Evolutionary conservation across 2,113 vertebrate species (phyloP).

Genomic region (Colius striatus): DNA sequence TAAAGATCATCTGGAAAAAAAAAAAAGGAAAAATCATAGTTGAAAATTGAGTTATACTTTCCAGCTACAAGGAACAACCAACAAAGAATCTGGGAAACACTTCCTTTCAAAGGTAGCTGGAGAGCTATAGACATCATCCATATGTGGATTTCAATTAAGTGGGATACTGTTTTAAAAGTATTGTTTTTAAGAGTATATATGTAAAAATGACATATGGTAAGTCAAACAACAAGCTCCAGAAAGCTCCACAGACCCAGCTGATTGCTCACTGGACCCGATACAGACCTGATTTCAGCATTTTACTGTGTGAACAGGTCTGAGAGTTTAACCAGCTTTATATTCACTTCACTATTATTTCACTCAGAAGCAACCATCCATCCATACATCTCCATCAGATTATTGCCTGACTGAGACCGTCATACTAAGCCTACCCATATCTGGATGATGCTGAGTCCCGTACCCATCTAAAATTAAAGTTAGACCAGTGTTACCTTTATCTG

Average conservation of each 20-base stretch:
- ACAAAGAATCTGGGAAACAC: neutral
- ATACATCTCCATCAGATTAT: neutral
- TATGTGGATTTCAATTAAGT: neutral
- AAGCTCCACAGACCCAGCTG: neutral
- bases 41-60: neutral
- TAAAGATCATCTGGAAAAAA: neutral
- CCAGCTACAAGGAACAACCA: neutral
- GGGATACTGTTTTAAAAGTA: neutral
- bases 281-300: neutral
- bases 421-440: neutral
- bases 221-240: neutral
- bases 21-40: neutral
- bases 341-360: neutral
- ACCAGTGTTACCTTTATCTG: neutral
- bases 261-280: neutral
- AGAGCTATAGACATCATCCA: neutral
- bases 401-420: neutral
- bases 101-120: neutral
- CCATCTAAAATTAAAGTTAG: too few relatives aligned
- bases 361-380: neutral
- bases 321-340: neutral
- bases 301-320: neutral
- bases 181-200: neutral
- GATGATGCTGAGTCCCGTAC: fast-evolving
- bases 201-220: neutral